These are phyloP conservation scores for Thymelicus sylvestris DNA, from an alignment of 2,888 invertebrate genomes.

Conservation along the genomic window DNA sequence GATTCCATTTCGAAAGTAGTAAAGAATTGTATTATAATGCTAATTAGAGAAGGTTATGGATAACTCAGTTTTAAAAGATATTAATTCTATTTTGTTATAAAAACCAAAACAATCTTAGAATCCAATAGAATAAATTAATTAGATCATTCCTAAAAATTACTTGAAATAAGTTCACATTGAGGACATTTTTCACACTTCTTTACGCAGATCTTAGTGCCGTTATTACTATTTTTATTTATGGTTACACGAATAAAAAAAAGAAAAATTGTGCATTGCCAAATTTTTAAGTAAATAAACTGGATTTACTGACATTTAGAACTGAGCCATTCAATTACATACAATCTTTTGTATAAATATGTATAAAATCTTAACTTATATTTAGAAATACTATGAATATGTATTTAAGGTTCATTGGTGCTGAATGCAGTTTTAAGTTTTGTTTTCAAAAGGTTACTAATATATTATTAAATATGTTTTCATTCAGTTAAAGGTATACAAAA, in stretches of 20 bases:
- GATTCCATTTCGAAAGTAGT: constrained; percentile 6
- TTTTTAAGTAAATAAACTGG: neutral
- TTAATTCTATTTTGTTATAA: neutral
- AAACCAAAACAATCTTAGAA: no score
- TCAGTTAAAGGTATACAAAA: constrained; percentile 7
- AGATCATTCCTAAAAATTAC: no score
- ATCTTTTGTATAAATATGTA: constrained; percentile 72
- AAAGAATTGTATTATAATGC: constrained; percentile 17
- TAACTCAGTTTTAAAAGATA: constrained; percentile 2
- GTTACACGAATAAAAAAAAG: no score
- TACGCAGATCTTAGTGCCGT: no score
- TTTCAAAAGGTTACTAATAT: constrained; percentile 42
- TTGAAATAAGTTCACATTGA: no score
- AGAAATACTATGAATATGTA: constrained; percentile 60
- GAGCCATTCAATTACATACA: constrained; percentile 37
- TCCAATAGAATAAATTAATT: no score
- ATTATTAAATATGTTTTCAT: constrained; percentile 26
- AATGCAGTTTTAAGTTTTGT: constrained; percentile 63
- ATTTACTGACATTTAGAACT: neutral
- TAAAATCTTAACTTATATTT: constrained; percentile 71
- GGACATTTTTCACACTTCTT: no score
- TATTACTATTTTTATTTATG: no score
- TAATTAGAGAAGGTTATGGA: neutral
- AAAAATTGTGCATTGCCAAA: neutral
- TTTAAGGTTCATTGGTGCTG: constrained; percentile 64